Base-by-base conservation (phyloP, 2,797 vertebrate species). In the Sarcophilus harrisii region DNA sequence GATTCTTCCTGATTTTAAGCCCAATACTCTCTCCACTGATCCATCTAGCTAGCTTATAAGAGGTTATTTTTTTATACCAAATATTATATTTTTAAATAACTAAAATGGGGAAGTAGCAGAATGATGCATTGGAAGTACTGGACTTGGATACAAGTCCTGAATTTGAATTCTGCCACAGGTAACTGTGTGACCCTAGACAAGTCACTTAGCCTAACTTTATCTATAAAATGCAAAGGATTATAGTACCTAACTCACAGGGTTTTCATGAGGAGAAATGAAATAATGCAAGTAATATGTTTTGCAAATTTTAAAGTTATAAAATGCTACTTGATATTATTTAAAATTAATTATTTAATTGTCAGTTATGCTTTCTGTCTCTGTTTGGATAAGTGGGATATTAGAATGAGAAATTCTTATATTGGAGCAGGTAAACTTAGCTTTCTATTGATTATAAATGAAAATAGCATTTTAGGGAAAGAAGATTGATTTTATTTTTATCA, bases 161-260 rank as follows among this genome's bases (percentile, higher is more conserved):
- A 0, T 60, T 57, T 81, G 45, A 81, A 24, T 94, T 54, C 93
- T 55, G 5, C 91, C 24, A 38, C n/a, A 38, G 18, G 62, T 5
- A 73, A 18, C n/a, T 59, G 32, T 28, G 62, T 57, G 52, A 11
- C 58, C 62, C 57, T 66, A 55, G n/a, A 38, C 3, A 91, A 94
- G 6, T 45, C 91, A 73, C 94, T 92, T 54, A n/a, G 91, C n/a
- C 92, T 95, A 27, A 91, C 30, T 91, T 93, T 28, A 60, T 57
- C 62, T 93, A 21, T 94, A 89, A 95, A 91, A 92, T 18, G 90
- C 89, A 18, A 93, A 14, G 93, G 45, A 81, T 38, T 38, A 81
- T 45, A 45, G 21, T 45, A 45, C 9, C 14, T n/a, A 66, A 66
- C 9, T 73, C 66, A 73, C 21, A 81, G 21, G 18, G 9, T 81